phyloP scores from a whole-genome alignment of 2,797 vertebrate genomes.

The Rhyacichthys aspro region DNA sequence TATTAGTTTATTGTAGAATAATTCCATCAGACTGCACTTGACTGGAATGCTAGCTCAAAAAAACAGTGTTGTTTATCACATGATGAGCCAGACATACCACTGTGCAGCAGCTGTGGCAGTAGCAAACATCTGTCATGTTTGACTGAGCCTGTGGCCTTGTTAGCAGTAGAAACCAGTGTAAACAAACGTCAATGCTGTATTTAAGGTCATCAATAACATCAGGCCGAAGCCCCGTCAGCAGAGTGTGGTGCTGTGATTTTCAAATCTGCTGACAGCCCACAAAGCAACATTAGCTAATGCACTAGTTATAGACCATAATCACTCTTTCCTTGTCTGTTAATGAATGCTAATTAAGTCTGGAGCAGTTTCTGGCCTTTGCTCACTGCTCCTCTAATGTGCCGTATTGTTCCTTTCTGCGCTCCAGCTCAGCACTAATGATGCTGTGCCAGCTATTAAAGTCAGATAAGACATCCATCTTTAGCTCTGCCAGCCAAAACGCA shows the following conservation, averaged over 20 bases:
- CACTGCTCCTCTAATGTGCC: conserved; percentile 82
- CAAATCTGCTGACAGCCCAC: conserved; percentile 82
- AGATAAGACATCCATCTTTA: conserved; percentile 82
- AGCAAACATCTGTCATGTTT: conserved; percentile 52
- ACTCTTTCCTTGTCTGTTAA: conserved; percentile 84
- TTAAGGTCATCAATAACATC: conserved; percentile 72
- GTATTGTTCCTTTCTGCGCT: conserved; percentile 79
- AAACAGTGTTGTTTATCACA: too few relatives aligned
- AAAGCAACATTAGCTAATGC: conserved; percentile 85
- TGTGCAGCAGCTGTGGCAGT: conserved; percentile 50
- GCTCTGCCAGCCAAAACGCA: conserved; percentile 77
- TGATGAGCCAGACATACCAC: too few relatives aligned
- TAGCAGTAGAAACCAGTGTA: conserved; percentile 61
- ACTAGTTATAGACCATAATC: conserved; percentile 86
- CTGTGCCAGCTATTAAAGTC: conserved; percentile 82
- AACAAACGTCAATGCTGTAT: conserved; percentile 70
- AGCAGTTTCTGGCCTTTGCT: conserved; percentile 76
- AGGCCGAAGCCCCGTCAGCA: conserved; percentile 72
- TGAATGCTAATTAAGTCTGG: conserved; percentile 85
- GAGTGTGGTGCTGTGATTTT: conserved; percentile 76
- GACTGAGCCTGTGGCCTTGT: conserved; percentile 64
- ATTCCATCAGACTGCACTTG: too few relatives aligned
- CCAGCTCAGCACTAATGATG: conserved; percentile 81
- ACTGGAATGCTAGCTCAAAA: too few relatives aligned
- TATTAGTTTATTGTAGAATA: too few relatives aligned